Evolutionary conservation across 1,140 invertebrate species (phyloP).

Genomic region (Sitobion miscanthi): DNA sequence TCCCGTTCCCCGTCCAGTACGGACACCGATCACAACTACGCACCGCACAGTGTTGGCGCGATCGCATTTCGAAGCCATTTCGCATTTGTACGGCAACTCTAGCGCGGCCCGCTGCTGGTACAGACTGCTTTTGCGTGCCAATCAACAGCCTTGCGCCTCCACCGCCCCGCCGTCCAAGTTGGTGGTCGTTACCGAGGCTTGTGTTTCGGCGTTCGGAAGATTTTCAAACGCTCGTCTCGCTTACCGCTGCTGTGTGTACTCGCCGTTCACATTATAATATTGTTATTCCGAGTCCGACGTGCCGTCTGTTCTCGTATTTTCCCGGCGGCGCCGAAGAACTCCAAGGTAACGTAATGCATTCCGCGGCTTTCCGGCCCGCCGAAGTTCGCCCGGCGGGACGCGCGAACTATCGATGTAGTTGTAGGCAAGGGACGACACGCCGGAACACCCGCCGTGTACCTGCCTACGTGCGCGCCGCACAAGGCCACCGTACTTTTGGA

Average conservation of each 20-base stretch:
- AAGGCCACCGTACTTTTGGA: background rate
- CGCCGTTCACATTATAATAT: background rate
- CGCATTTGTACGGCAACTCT: conserved; percentile 24
- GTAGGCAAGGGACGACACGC: too few species aligned
- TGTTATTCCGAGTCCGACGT: too few species aligned
- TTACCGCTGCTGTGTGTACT: background rate
- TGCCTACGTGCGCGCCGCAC: background rate
- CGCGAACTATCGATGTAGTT: background rate
- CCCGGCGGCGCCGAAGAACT: background rate
- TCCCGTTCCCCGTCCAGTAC: background rate
- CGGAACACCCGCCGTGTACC: background rate
- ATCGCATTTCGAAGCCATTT: conserved; percentile 1
- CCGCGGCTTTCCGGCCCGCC: background rate
- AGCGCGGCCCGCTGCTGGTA: background rate
- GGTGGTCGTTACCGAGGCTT: conserved; percentile 44
- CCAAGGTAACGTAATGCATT: conserved; percentile 21
- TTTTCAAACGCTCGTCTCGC: background rate
- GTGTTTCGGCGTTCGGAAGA: conserved; percentile 8
- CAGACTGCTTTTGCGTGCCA: conserved; percentile 11
- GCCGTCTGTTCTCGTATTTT: background rate
- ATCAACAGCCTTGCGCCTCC: conserved; percentile 46
- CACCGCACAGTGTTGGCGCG: conserved; percentile 48
- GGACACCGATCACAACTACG: background rate
- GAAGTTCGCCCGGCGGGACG: background rate
- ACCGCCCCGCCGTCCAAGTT: conserved; percentile 21